Evolutionary conservation across 2,888 invertebrate species (phyloP).

Genomic region (Pachymerium ferrugineum): DNA sequence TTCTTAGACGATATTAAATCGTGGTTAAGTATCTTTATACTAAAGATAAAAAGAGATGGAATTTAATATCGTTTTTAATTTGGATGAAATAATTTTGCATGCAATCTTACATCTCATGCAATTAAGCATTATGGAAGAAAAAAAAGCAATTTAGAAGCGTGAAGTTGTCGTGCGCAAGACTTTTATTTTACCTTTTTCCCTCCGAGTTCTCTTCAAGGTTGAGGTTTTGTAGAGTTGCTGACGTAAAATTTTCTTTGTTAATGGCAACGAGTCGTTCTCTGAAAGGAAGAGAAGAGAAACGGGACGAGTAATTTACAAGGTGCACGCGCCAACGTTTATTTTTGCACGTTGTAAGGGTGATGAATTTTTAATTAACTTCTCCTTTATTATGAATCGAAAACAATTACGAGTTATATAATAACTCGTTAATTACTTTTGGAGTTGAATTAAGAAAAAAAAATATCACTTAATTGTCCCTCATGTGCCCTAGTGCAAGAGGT

Average conservation of each 20-base stretch:
- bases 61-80: constrained; percentile 23
- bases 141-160: constrained; percentile 14
- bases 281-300: neutral
- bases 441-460: constrained; percentile 23
- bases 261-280: constrained; percentile 1
- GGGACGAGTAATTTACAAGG: constrained; percentile 12
- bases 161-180: constrained; percentile 4
- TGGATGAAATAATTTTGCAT: no score
- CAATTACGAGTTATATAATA: constrained; percentile 27
- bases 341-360: constrained; percentile 20
- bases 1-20: no score
- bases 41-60: no score
- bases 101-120: constrained; percentile 20
- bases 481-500: constrained; percentile 13
- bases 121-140: constrained; percentile 10
- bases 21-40: no score
- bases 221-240: constrained; percentile 1
- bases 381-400: constrained; percentile 25
- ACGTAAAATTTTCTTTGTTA: constrained; percentile 1
- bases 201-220: neutral
- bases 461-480: constrained; percentile 27
- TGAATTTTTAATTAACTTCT: constrained; percentile 24
- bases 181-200: constrained; percentile 23
- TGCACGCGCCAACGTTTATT: constrained; percentile 27
- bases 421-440: constrained; percentile 27